Evolutionary conservation across 1,140 invertebrate species (phyloP), one percentile per base, ranked within the genome.

Genomic region (Drosophila kurseongensis): DNA sequence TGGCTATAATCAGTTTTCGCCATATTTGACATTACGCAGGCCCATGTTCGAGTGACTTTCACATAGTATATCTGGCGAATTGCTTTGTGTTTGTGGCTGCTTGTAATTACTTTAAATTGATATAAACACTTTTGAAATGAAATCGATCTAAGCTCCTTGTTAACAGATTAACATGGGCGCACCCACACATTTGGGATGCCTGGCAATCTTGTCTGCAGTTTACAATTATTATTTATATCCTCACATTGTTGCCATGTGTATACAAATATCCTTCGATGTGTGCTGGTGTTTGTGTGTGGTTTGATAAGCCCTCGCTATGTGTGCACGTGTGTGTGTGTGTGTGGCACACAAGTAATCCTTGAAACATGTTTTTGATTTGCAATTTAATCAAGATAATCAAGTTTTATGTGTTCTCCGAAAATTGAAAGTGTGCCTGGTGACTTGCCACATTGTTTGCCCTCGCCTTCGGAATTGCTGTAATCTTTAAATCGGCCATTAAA

Each of bases 341-440:
- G 55, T 62, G 62, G 45, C 72, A 74, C 66, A 83, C 72, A 89
- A 89, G 80, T 89, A 89, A 89, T 89, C 84, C 84, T 84, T 89
- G 84, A 89, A 89, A 90, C 84, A 89, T 89, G 84, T 80, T 89
- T 89, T 89, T 89, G 84, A 89, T 89, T 89, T 89, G 84, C 84
- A 89, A 89, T 89, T 89, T 89, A 89, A 89, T 89, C 85, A 89
- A 89, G 84, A 89, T 89, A 89, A 89, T 89, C 84, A 89, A 89
- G 84, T 89, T 89, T 89, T 90, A 89, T 89, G 84, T 89, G 84
- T 90, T 80, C 72, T 90, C 82, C 79, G 84, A 89, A 89, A 89
- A 89, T 89, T 89, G 84, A 89, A 89, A 89, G 84, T 89, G 77
- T 80, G 76, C 83, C 76, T 80, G 61, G 66, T 79, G 78, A 81